Conservation (phyloP, 2,888 invertebrate genomes). For the Drosophila paracracens region DNA sequence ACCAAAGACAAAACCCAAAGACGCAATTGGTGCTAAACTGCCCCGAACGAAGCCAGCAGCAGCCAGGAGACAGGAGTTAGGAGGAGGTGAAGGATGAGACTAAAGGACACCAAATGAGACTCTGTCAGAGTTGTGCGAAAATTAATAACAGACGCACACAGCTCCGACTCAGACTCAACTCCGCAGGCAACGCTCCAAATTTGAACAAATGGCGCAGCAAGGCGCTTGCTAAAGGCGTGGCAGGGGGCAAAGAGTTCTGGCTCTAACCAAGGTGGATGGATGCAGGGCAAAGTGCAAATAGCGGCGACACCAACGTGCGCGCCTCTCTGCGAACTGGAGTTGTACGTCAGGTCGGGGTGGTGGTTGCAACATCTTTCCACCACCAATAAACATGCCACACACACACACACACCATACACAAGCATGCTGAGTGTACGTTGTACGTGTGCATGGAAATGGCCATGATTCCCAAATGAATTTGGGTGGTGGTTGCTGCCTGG, state of each 20-base stretch:
- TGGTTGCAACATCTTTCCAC: conserved; percentile 75
- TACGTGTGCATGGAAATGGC: conserved; percentile 47
- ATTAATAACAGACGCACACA: conserved; percentile 75
- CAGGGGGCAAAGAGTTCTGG: conserved; percentile 68
- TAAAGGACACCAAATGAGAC: background rate
- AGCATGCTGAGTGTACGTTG: conserved; percentile 3
- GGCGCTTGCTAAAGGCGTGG: conserved; percentile 21
- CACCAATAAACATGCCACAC: conserved; percentile 57
- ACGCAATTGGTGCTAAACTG: conserved; percentile 74
- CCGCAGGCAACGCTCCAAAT: conserved; percentile 53
- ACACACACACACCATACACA: conserved; percentile 34
- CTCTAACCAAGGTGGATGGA: conserved; percentile 35
- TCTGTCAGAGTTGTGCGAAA: conserved; percentile 57
- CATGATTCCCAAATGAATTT: conserved; percentile 49
- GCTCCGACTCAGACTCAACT: conserved; percentile 37
- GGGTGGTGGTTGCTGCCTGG: conserved; percentile 40
- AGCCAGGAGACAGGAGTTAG: conserved; percentile 5
- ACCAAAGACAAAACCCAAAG: conserved; percentile 51
- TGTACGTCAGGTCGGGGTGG: conserved; percentile 40
- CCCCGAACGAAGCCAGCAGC: conserved; percentile 28
- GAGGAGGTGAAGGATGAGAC: conserved; percentile 1
- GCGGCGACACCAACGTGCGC: conserved; percentile 51
- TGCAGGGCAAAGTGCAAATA: conserved; percentile 75
- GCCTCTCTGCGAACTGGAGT: conserved; percentile 13
- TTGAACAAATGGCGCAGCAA: conserved; percentile 66